A percentile compares a stretch with the other conserved stretches of the same genome.
Conservation (phyloP, 2,113 vertebrate genomes). For the Microtus richardsoni region DNA sequence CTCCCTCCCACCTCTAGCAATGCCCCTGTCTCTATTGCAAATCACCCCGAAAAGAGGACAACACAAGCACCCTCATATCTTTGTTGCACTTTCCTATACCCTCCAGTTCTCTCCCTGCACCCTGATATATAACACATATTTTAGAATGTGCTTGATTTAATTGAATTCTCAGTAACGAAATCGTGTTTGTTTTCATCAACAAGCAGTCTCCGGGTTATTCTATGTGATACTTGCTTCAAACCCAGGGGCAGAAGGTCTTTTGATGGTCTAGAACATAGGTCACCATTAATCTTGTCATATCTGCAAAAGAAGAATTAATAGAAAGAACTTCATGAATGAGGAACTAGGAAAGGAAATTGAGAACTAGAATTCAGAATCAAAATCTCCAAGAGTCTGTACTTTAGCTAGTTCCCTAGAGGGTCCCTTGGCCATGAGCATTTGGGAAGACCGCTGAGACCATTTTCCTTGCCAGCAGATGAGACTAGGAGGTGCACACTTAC, state of each 20-base stretch:
- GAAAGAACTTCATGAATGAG: conserved; percentile 23
- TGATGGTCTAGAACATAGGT: not conserved
- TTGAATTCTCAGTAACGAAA: not conserved
- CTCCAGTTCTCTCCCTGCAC: not conserved
- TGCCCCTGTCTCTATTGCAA: fast-evolving
- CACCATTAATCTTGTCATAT: conserved; percentile 12
- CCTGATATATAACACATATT: too few species aligned
- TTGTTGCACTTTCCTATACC: not conserved
- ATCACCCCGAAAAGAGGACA: not conserved
- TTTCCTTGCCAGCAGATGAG: not conserved
- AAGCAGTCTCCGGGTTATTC: not conserved
- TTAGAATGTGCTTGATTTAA: not conserved
- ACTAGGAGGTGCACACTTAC: not conserved
- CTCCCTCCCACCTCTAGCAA: fast-evolving
- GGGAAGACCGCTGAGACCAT: not conserved
- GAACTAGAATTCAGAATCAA: not conserved
- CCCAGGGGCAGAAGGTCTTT: not conserved
- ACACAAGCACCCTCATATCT: not conserved
- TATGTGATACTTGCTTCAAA: not conserved
- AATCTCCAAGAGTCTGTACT: not conserved
- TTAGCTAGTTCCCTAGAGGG: not conserved
- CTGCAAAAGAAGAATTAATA: not conserved
- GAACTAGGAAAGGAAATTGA: conserved; percentile 44
- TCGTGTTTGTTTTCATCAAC: not conserved
- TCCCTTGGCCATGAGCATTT: not conserved